Evolutionary conservation across 2,113 vertebrate genomes (phyloP), one percentile per base, ranked within the genome.

Genomic region (Platichthys stellatus): DNA sequence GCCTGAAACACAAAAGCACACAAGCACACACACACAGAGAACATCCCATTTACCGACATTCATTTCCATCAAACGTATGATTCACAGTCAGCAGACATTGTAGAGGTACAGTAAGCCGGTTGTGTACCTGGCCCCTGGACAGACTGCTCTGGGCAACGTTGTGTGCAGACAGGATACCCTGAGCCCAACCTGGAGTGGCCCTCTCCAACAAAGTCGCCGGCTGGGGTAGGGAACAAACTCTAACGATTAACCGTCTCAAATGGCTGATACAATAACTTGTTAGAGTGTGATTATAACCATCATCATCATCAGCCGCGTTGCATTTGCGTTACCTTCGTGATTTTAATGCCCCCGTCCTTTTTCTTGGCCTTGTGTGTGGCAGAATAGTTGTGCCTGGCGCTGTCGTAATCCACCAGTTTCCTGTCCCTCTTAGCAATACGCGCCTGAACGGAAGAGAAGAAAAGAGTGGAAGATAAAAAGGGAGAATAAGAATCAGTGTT

Each of bases 131-230:
- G 94, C 96, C 96, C 95, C 96, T 96, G 91, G 98, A 97, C 91
- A 99, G 96, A 94, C 97, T 99, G 95, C 96, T 98, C 95, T 99
- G 98, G 70, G 98, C 98, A 90, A 99, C 96, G 76, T 98, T 97
- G 90, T 99, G 98, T 89, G 98, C 98, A 83, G 98, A 97, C 87
- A 99, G 95, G 93, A 99, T 99, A 85, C 98, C 98, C 95, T 99
- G 98, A 92, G 97, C 98, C 98, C 98, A 99, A 79, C 97, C 97
- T 81, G 98, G 98, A 60, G 98, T 96, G 5, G 98, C 98, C 88
- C 98, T 97, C 95, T 99, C 98, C 94, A 99, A 94, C 94, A 99
- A 95, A 68, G 97, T 96, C 72, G 97, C 96, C 74, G 97, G 98
- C 98, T 99, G 89, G 2, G 56, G 13, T 53, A 76, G 21, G 12